Conservation (phyloP, 2,113 vertebrate species). For the Phainopepla nitens region DNA sequence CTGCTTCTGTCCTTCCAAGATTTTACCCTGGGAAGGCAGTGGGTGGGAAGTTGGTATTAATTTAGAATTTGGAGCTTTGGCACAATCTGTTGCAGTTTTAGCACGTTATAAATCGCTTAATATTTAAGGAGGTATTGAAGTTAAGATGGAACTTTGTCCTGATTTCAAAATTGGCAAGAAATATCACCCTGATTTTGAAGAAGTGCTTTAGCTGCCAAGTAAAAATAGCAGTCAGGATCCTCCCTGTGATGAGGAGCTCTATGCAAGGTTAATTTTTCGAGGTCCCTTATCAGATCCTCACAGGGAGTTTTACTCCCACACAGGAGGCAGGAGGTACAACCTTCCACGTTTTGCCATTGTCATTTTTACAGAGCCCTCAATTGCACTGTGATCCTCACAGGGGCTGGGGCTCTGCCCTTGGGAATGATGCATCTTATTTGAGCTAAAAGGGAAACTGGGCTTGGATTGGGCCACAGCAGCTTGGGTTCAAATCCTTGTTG, state of each 20-base stretch:
- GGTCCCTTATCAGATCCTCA: background rate
- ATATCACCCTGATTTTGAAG: background rate
- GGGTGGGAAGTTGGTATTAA: conserved; percentile 47
- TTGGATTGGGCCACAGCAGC: background rate
- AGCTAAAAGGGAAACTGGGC: background rate
- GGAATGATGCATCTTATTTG: background rate
- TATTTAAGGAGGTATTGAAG: conserved; percentile 35
- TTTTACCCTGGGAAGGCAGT: conserved; percentile 37
- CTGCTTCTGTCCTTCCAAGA: conserved; percentile 23
- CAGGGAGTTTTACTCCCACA: background rate
- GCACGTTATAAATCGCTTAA: background rate
- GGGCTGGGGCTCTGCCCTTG: background rate
- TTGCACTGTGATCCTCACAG: background rate
- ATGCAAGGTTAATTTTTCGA: conserved; percentile 7
- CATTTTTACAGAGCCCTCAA: background rate
- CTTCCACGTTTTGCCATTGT: background rate
- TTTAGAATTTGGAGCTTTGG: conserved; percentile 46
- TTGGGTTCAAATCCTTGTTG: background rate
- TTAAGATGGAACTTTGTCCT: conserved; percentile 31
- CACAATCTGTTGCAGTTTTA: conserved; percentile 34
- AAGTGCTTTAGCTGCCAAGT: background rate
- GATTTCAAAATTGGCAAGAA: conserved; percentile 14
- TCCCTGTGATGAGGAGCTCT: background rate
- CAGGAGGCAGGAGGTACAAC: background rate
- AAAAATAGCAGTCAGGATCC: background rate